phyloP scores from a whole-genome alignment of 2,113 vertebrate genomes.

The Cyanoramphus novaezelandiae region DNA sequence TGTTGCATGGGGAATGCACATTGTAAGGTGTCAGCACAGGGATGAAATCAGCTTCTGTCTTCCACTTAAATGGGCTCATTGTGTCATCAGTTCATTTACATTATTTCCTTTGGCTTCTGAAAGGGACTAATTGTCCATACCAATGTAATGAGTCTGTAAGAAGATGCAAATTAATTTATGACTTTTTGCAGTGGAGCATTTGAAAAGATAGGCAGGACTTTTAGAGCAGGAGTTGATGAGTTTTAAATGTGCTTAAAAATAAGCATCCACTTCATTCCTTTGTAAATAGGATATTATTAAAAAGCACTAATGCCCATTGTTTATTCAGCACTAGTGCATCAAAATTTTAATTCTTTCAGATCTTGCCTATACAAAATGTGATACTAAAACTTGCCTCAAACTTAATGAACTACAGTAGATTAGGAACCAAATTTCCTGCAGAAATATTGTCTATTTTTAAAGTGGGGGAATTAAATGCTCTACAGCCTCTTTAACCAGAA shows the following conservation, averaged over 20 bases:
- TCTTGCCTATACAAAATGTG: neutral
- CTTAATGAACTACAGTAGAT: neutral
- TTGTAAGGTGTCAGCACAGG: neutral
- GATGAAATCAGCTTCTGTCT: neutral
- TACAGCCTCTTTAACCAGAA: neutral
- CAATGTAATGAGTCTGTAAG: neutral
- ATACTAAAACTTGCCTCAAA: neutral
- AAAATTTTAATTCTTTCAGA: neutral
- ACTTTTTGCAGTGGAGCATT: neutral
- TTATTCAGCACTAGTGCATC: neutral
- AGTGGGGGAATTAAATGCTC: accelerated
- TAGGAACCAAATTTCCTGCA: neutral
- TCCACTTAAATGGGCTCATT: neutral
- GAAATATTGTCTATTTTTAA: neutral
- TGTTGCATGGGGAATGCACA: neutral
- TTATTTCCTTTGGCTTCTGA: constrained; percentile 2
- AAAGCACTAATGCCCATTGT: neutral
- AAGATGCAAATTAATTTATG: neutral
- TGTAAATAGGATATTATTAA: neutral
- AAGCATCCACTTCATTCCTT: neutral
- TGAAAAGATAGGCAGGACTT: neutral
- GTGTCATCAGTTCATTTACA: neutral
- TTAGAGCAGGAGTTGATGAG: neutral
- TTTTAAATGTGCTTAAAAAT: neutral
- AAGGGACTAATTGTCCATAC: neutral